Conservation (phyloP, 2,113 vertebrate genomes). For the Cochlearius cochlearius region DNA sequence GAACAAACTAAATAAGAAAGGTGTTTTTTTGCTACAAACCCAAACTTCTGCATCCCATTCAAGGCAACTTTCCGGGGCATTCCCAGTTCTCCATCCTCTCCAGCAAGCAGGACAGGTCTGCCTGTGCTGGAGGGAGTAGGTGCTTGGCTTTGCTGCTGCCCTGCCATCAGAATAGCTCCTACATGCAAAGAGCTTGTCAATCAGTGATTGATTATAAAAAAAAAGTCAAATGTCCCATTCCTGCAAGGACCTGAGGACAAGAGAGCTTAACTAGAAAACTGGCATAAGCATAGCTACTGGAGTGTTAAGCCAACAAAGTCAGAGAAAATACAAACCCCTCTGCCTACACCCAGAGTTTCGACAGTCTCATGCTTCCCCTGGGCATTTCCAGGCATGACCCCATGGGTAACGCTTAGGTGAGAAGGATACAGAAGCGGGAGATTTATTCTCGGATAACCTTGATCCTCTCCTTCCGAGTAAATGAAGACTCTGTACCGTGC, state of each 20-base stretch:
- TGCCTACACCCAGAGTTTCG: not conserved
- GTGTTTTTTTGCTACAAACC: not conserved
- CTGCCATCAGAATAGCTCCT: not conserved
- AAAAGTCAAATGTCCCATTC: not conserved
- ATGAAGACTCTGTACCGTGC: not conserved
- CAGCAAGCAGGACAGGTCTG: fast-evolving
- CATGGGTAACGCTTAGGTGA: not conserved
- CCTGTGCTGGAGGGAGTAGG: not conserved
- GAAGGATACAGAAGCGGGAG: not conserved
- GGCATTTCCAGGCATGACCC: not conserved
- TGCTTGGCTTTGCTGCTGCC: not conserved
- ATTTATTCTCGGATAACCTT: not conserved
- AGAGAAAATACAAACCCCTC: not conserved
- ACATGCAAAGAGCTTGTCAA: not conserved
- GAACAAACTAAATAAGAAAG: not conserved
- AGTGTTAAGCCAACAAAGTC: not conserved
- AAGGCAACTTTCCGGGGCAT: not conserved
- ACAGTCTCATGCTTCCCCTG: not conserved
- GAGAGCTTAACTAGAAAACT: not conserved
- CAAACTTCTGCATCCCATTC: not conserved
- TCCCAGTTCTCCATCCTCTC: not conserved
- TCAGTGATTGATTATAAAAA: not conserved
- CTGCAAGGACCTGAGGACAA: not conserved
- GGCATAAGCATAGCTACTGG: not conserved
- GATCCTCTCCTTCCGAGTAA: not conserved